Percentiles rank a stretch among this genome's conserved stretches.
Evolutionary conservation across 2,888 invertebrate species (phyloP).

Genomic region (Lissonota sp.): DNA sequence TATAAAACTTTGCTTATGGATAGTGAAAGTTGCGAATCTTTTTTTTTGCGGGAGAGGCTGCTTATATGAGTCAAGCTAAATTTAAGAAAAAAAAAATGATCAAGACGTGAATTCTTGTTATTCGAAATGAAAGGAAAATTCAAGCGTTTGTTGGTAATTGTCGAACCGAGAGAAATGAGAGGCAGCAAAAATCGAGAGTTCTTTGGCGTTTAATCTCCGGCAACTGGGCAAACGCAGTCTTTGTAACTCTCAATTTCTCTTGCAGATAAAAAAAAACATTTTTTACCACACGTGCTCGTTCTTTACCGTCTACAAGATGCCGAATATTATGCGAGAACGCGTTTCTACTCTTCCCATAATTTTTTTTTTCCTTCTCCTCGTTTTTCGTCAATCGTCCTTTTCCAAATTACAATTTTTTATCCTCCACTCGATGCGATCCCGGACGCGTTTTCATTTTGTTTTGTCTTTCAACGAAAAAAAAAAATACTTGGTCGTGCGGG

Average conservation of each 20-base stretch:
- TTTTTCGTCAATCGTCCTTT: slow-evolving; percentile 9
- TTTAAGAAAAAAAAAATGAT: neutral
- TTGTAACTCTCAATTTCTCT: slow-evolving; percentile 59
- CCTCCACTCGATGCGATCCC: neutral
- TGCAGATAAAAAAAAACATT: slow-evolving; percentile 36
- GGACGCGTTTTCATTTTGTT: neutral
- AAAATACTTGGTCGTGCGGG: neutral
- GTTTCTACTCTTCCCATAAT: slow-evolving; percentile 37
- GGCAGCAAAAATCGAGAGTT: slow-evolving; percentile 12
- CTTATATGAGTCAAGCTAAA: slow-evolving; percentile 3
- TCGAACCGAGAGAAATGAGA: neutral
- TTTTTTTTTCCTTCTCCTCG: slow-evolving; percentile 15
- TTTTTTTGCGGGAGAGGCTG: neutral
- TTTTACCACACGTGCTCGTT: slow-evolving; percentile 8
- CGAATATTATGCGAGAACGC: slow-evolving; percentile 55
- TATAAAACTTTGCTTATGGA: neutral
- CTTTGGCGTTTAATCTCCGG: slow-evolving; percentile 38
- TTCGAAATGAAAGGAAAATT: neutral
- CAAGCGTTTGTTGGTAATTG: neutral
- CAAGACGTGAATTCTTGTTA: neutral
- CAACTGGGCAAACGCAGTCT: slow-evolving; percentile 9
- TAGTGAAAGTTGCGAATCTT: slow-evolving; percentile 5
- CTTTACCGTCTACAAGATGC: slow-evolving; percentile 51
- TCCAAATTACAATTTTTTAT: slow-evolving; percentile 44
- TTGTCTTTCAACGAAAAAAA: slow-evolving; percentile 18